These are phyloP conservation scores for Nymphalis io DNA, from an alignment of 1,140 invertebrate species.

Conservation along the genomic window DNA sequence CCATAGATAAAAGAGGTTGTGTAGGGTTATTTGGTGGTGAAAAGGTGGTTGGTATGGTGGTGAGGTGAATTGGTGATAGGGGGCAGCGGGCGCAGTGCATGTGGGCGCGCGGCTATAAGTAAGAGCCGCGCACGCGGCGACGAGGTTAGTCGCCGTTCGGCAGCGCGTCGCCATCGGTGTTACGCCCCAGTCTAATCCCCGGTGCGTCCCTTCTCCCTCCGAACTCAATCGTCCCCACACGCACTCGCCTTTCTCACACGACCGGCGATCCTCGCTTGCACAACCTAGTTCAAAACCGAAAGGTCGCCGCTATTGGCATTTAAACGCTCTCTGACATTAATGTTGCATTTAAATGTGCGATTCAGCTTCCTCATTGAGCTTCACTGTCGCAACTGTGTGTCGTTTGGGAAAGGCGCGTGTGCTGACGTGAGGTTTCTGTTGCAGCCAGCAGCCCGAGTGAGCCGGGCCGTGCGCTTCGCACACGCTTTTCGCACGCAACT, in stretches of 20 bases:
- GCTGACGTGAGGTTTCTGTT: conserved; percentile 75
- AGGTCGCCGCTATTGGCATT: conserved; percentile 79
- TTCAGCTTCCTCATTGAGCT: conserved; percentile 76
- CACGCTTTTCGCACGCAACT: conserved; percentile 38
- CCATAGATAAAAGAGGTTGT: neutral
- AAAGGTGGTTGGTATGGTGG: neutral
- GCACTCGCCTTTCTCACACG: conserved; percentile 72
- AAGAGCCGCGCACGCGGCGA: conserved; percentile 68
- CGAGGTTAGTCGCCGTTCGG: conserved; percentile 76
- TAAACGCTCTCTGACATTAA: conserved; percentile 78
- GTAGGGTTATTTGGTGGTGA: neutral
- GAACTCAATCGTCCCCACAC: conserved; percentile 43
- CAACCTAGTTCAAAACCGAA: conserved; percentile 72
- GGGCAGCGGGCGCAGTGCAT: conserved; percentile 38
- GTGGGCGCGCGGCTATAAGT: conserved; percentile 73
- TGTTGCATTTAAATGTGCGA: conserved; percentile 77
- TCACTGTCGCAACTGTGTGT: conserved; percentile 74
- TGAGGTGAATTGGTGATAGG: conserved; percentile 19
- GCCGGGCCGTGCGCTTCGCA: conserved; percentile 50
- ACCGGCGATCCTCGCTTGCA: conserved; percentile 74
- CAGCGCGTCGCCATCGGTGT: conserved; percentile 69
- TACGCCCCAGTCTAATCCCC: conserved; percentile 48
- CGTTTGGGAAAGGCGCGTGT: conserved; percentile 75
- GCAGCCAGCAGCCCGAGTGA: conserved; percentile 65
- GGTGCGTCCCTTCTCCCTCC: conserved; percentile 57